Evolutionary conservation across 2,113 vertebrate species (phyloP).

Genomic region (Centrocercus urophasianus): DNA sequence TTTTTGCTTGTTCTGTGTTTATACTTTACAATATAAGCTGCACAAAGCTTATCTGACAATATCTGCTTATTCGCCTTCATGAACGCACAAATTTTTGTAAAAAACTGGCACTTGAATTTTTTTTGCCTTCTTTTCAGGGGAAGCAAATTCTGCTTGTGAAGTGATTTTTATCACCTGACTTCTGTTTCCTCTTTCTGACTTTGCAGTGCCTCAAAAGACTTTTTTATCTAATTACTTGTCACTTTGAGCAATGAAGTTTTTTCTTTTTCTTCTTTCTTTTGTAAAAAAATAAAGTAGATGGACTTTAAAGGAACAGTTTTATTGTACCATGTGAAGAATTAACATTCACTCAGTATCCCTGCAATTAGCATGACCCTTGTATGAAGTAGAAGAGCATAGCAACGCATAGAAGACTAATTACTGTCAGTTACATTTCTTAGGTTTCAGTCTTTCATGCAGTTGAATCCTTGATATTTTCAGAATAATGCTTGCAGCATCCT

Average conservation of each 20-base stretch:
- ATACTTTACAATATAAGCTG: neutral
- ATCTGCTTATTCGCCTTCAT: neutral
- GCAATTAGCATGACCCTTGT: neutral
- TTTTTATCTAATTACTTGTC: neutral
- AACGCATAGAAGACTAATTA: neutral
- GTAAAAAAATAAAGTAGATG: neutral
- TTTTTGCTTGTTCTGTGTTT: neutral
- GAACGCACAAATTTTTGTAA: neutral
- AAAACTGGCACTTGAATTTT: neutral
- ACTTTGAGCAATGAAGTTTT: neutral
- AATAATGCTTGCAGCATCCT: neutral
- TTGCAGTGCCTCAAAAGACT: neutral
- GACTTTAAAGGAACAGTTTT: neutral
- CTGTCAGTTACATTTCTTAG: neutral
- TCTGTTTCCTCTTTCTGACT: neutral
- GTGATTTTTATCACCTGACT: neutral
- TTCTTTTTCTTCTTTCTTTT: neutral
- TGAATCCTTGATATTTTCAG: neutral
- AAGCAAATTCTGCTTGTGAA: neutral
- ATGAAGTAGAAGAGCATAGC: neutral
- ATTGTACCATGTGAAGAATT: neutral
- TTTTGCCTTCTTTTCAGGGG: neutral
- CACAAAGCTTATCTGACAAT: neutral
- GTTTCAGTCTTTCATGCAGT: neutral
- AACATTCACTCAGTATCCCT: neutral